A percentile compares a stretch with the other conserved stretches of the same genome.
Conservation (phyloP, 2,113 vertebrate species). For the Halichoeres trimaculatus region DNA sequence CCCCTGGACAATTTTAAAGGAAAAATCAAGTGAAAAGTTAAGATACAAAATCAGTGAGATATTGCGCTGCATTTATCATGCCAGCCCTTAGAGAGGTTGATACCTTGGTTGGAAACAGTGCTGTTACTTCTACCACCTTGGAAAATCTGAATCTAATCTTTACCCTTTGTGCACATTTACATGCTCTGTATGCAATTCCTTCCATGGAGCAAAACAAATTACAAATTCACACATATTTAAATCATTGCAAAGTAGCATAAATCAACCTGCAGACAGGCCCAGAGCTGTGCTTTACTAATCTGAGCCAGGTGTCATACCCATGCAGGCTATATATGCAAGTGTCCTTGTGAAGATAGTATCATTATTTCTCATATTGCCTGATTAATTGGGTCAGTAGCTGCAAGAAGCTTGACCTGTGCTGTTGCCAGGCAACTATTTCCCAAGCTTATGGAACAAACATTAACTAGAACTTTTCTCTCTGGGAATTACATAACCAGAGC, state of each 20-base stretch:
- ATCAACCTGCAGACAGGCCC: conserved; percentile 43
- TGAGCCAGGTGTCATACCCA: conserved; percentile 38
- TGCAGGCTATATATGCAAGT: conserved; percentile 54
- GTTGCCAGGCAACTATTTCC: conserved; percentile 80
- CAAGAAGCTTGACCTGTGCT: conserved; percentile 63
- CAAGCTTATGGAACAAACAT: conserved; percentile 47
- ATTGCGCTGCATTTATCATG: too few relatives aligned
- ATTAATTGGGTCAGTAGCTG: conserved; percentile 79
- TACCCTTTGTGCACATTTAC: conserved; percentile 48
- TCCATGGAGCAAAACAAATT: conserved; percentile 25
- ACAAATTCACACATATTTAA: conserved; percentile 55
- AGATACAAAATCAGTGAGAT: too few relatives aligned
- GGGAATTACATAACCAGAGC: conserved; percentile 41
- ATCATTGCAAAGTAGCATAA: conserved; percentile 54
- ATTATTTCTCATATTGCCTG: conserved; percentile 69
- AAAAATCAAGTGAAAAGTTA: too few relatives aligned
- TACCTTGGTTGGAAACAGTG: too few relatives aligned
- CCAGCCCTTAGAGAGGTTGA: too few relatives aligned
- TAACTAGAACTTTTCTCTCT: conserved; percentile 51
- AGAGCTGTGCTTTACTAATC: conserved; percentile 48
- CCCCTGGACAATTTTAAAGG: too few relatives aligned
- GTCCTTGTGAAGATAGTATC: conserved; percentile 71
- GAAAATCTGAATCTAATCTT: conserved; percentile 41
- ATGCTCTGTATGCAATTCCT: conserved; percentile 52
- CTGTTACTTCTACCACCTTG: conserved; percentile 17